Evolutionary conservation across 2,888 invertebrate genomes (phyloP), one percentile per base, ranked within the genome.

Genomic region (Linnaemya vulpina): DNA sequence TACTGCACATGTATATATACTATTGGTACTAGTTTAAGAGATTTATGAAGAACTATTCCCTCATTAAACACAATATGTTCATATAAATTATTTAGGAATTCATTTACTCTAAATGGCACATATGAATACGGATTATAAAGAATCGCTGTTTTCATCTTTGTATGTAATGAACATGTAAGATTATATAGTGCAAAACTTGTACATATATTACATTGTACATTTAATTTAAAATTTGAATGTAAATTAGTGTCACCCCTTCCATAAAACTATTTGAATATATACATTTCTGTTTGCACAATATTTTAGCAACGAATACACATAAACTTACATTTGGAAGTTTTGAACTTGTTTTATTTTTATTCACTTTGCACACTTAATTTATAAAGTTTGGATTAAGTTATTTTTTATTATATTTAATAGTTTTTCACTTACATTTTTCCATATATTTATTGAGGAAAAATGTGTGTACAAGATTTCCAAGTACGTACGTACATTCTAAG

Each of bases 381-480:
- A 58, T 76, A 49, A 75, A 65, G 43, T 79, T 78, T 40, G 1
- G 62, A 38, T 62, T 68, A 51, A 20, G 9, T 30, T 49, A 53
- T 68, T 75, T 76, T 65, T 81, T 76, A 78, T 80, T 13, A 35
- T 38, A 55, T 86, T 83, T 82, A 25, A 80, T 81, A 84, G 73
- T 84, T 58, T 84, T 80, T 89, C 87, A 87, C 87, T 88, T 85
- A 83, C 84, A 86, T 83, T 86, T 87, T 86, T 68, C 86, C 62
- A 67, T n/a, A n/a, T n/a, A n/a, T 58, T 55, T 58, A 70, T 68
- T 78, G 3, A 40, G 68, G 68, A 76, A 83, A 86, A 87, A 88
- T 86, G 87, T 87, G 86, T 89, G 86, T 89, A 89, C 89, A 89
- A 90, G 88, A 87, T 90, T 90, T 87, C 87, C 87, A 88, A 84